Conservation (phyloP, 2,888 invertebrate species). For the Hirtodrosophila alboralis region DNA sequence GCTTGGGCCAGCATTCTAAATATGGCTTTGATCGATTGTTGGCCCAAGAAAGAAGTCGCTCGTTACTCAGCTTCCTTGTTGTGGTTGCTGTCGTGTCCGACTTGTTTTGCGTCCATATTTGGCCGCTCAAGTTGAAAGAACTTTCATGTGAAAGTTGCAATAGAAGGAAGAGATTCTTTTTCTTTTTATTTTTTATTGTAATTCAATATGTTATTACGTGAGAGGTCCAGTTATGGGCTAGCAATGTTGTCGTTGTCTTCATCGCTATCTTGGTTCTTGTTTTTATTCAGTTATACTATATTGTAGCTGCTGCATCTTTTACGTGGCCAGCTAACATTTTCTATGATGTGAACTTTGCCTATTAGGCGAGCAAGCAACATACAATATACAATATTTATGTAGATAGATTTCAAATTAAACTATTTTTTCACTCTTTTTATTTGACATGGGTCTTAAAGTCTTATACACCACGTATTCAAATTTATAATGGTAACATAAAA, state of each 20-base stretch:
- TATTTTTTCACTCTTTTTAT: too few species aligned
- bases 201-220: constrained; percentile 78
- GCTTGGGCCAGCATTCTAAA: constrained; percentile 57
- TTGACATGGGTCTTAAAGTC: too few species aligned
- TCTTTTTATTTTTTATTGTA: constrained; percentile 50
- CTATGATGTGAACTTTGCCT: constrained; percentile 72
- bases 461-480: too few species aligned
- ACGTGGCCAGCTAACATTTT: constrained; percentile 9
- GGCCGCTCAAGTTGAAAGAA: constrained; percentile 80
- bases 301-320: constrained; percentile 20
- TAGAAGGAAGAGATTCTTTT: constrained; percentile 70
- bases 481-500: too few species aligned
- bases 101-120: constrained; percentile 71
- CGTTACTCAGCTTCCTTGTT: constrained; percentile 57
- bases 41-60: constrained; percentile 59
- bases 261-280: constrained; percentile 40
- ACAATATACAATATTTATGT: neutral
- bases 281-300: constrained; percentile 31
- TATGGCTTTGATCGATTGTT: constrained; percentile 75
- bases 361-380: constrained; percentile 56
- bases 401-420: too few species aligned
- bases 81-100: constrained; percentile 52
- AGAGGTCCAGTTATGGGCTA: constrained; percentile 79
- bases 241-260: constrained; percentile 58
- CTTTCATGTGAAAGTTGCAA: constrained; percentile 81